These are phyloP conservation scores for Drosophila glabriapex DNA, from an alignment of 2,888 invertebrate species.

Conservation along the genomic window DNA sequence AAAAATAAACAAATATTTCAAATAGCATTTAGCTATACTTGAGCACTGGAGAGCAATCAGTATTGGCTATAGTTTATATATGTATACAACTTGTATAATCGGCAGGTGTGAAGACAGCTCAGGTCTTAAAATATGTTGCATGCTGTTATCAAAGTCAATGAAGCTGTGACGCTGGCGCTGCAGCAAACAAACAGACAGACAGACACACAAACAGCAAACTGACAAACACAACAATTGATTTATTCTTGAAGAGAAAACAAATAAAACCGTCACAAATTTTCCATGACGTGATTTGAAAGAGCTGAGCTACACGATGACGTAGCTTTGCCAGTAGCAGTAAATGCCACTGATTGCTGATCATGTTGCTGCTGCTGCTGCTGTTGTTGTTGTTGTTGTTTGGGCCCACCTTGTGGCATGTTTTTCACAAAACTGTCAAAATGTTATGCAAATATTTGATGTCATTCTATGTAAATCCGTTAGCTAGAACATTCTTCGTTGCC, in stretches of 20 bases:
- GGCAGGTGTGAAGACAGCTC: constrained; percentile 21
- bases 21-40: background rate
- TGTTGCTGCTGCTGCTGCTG: constrained; percentile 2
- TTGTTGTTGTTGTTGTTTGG: constrained; percentile 39
- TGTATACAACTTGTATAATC: background rate
- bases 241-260: constrained; percentile 41
- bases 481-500: constrained; percentile 10
- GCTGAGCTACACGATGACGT: constrained; percentile 44
- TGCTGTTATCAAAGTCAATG: constrained; percentile 41
- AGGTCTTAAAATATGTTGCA: constrained; percentile 27
- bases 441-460: constrained; percentile 75
- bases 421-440: constrained; percentile 77
- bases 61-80: background rate
- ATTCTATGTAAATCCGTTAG: constrained; percentile 63
- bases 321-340: constrained; percentile 14
- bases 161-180: constrained; percentile 54
- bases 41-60: background rate
- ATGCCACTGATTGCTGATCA: constrained; percentile 20
- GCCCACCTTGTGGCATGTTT: constrained; percentile 73
- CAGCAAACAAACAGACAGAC: constrained; percentile 49
- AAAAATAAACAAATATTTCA: background rate
- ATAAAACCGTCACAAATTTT: constrained; percentile 47
- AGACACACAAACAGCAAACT: constrained; percentile 20
- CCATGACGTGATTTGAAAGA: constrained; percentile 53
- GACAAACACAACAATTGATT: constrained; percentile 60